Conservation (phyloP, 2,113 vertebrate genomes). For the Notiomystis cincta region DNA sequence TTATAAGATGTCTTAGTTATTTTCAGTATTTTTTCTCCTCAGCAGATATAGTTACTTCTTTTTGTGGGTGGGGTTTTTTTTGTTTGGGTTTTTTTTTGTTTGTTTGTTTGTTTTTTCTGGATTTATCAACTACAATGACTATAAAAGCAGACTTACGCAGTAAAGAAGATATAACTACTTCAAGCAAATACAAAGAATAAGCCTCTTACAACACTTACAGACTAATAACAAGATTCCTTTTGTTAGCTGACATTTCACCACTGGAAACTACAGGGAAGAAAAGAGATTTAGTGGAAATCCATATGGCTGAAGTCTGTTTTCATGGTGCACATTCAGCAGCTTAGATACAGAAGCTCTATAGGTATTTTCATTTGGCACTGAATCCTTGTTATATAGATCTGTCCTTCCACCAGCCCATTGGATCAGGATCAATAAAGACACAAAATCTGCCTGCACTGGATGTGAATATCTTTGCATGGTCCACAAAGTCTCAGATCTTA, state of each 20-base stretch:
- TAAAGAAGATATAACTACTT: neutral
- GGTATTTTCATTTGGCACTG: neutral
- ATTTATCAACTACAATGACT: neutral
- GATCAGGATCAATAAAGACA: neutral
- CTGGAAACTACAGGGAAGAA: neutral
- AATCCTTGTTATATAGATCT: accelerated
- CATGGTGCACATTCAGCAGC: neutral
- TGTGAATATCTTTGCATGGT: neutral
- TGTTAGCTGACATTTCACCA: neutral
- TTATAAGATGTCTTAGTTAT: neutral
- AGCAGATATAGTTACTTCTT: neutral
- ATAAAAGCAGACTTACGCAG: neutral
- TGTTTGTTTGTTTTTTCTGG: neutral
- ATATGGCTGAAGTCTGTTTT: neutral
- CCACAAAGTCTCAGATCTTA: neutral
- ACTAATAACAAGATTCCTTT: neutral
- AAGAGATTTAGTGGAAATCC: neutral
- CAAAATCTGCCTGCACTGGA: neutral
- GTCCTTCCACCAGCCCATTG: neutral
- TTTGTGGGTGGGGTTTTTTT: neutral
- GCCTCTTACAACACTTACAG: neutral
- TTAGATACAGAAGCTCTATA: neutral
- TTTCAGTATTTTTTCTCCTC: neutral
- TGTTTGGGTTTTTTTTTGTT: no score
- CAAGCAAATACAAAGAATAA: neutral